Percentiles rank a stretch among this genome's conserved stretches.
phyloP scores from a whole-genome alignment of 2,797 vertebrate species.

The Eupleurogrammus muticus region DNA sequence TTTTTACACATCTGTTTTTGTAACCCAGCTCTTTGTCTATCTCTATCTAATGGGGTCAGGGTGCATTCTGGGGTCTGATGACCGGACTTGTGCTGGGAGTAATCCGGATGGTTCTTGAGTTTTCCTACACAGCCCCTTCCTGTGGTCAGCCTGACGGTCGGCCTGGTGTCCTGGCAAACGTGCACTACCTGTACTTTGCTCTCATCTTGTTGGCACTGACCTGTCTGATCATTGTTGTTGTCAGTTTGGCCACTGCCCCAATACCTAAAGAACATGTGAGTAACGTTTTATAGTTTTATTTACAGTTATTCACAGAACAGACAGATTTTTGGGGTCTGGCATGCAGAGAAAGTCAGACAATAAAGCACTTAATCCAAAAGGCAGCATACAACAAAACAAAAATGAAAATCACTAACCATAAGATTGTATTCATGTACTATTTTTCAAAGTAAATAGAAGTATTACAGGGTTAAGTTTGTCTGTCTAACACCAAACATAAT shows the following conservation, averaged over 20 bases:
- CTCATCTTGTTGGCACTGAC: conserved; percentile 89
- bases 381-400: no score
- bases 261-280: conserved; percentile 90
- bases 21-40: no score
- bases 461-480: no score
- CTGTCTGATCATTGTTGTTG: conserved; percentile 71
- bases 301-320: neutral
- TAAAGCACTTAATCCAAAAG: no score
- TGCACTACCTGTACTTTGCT: conserved; percentile 98
- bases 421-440: no score
- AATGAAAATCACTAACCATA: no score
- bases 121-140: conserved; percentile 82
- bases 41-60: conserved; percentile 75
- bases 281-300: neutral
- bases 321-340: no score
- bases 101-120: conserved; percentile 91
- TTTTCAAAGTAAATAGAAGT: no score
- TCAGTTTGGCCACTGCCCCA: conserved; percentile 89
- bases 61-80: conserved; percentile 96
- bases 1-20: no score
- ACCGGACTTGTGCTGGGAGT: conserved; percentile 86
- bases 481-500: no score
- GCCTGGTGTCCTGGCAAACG: conserved; percentile 86
- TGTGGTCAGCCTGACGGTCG: conserved; percentile 90
- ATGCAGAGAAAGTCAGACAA: no score